Conservation (phyloP, 2,888 invertebrate genomes). For the Nomada hirtipes region DNA sequence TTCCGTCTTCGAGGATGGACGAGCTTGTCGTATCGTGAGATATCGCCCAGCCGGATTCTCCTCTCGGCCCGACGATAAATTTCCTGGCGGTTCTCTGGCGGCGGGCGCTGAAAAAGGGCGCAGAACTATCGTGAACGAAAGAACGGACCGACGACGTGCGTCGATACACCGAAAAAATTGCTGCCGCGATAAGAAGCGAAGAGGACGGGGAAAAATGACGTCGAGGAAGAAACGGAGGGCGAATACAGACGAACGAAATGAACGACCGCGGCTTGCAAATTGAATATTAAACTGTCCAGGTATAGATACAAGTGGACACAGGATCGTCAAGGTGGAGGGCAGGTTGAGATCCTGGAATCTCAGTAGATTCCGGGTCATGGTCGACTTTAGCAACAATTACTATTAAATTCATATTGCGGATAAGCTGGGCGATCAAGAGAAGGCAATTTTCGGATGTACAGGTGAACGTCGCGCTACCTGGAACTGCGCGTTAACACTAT, state of each 20-base stretch:
- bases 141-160: slow-evolving; percentile 32
- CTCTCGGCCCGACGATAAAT: slow-evolving; percentile 25
- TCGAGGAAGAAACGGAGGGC: not conserved
- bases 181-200: slow-evolving; percentile 25
- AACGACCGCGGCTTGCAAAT: not conserved
- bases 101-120: slow-evolving; percentile 21
- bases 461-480: not conserved
- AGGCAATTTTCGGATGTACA: not conserved
- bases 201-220: not conserved
- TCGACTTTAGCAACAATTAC: too few relatives aligned
- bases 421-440: too few relatives aligned
- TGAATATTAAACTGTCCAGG: too few relatives aligned
- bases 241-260: not conserved
- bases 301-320: too few relatives aligned
- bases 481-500: too few relatives aligned
- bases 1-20: not conserved
- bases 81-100: not conserved
- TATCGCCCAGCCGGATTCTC: slow-evolving; percentile 7
- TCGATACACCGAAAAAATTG: slow-evolving; percentile 34
- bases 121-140: slow-evolving; percentile 18
- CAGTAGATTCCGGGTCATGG: too few relatives aligned
- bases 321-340: too few relatives aligned
- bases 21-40: not conserved
- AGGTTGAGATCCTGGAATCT: too few relatives aligned
- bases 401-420: too few relatives aligned